Evolutionary conservation across 2,113 vertebrate species (phyloP).

Genomic region (Menura novaehollandiae): DNA sequence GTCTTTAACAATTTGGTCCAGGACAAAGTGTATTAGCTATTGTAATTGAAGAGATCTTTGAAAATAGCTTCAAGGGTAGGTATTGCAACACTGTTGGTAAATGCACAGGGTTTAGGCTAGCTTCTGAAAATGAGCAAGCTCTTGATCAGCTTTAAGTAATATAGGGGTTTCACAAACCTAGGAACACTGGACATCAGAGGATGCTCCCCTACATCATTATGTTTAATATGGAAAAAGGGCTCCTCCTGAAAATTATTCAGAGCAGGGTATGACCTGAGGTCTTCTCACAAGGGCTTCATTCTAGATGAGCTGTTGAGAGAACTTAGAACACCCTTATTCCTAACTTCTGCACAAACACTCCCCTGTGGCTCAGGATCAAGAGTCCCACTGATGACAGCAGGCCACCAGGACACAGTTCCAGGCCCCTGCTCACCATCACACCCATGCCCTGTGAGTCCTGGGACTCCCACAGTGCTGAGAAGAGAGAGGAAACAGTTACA

Average conservation of each 20-base stretch:
- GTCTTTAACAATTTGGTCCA: neutral
- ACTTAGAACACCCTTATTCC: neutral
- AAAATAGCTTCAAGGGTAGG: neutral
- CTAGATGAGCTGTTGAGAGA: neutral
- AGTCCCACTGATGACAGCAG: neutral
- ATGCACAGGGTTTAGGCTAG: neutral
- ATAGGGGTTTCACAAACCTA: neutral
- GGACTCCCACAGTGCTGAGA: neutral
- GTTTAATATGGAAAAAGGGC: neutral
- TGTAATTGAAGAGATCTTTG: neutral
- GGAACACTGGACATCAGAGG: neutral
- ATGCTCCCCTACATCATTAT: neutral
- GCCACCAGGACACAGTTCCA: neutral
- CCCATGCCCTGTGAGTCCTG: neutral
- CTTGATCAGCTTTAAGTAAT: neutral
- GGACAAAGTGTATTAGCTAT: neutral
- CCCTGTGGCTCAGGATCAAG: neutral
- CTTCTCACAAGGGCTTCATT: neutral
- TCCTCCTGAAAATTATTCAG: neutral
- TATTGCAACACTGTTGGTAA: neutral
- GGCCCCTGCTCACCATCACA: neutral
- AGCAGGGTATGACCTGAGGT: neutral
- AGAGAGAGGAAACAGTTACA: neutral
- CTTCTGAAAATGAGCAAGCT: neutral
- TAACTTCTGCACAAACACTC: neutral